phyloP scores from a whole-genome alignment of 2,113 vertebrate genomes.

The human (Homo sapiens) region GRCh38 chr6:90729001-90729500 shows the following conservation, averaged over 20 bases:
- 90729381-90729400: neutral
- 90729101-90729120: neutral
- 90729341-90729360: neutral
- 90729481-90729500: neutral
- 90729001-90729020: neutral
- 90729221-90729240: neutral
- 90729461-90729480: neutral
- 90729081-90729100: neutral
- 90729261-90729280: neutral
- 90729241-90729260: neutral
- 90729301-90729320: neutral
- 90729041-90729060: neutral
- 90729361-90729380: neutral
- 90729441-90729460: neutral
- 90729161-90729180: neutral
- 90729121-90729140: neutral
- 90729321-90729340: neutral
- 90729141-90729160: neutral
- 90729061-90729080: neutral
- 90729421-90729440: neutral
- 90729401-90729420: neutral
- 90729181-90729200: neutral
- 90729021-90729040: conserved; percentile 8
- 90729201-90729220: neutral
- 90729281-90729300: neutral